Percentiles rank a stretch among this genome's conserved stretches.
phyloP scores from a whole-genome alignment of 2,113 vertebrate genomes.

The mouse (Mus musculus) region DNA sequence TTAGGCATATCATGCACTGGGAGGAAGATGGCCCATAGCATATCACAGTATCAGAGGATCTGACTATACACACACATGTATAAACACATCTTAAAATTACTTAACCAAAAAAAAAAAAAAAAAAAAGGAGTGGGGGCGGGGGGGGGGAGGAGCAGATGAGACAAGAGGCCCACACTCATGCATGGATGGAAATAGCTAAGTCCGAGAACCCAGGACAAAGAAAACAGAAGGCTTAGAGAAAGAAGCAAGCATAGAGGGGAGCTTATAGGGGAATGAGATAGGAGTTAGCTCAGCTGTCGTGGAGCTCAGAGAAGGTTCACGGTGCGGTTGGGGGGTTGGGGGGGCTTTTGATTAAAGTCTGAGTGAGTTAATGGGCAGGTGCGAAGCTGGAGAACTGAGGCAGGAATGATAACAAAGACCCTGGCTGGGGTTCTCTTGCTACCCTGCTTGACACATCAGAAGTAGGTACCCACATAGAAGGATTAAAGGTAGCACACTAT shows the following conservation, averaged over 20 bases:
- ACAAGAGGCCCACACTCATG: not conserved
- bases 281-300: not conserved
- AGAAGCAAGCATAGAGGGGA: not conserved
- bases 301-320: not conserved
- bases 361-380: constrained; percentile 6
- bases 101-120: not conserved
- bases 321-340: no score
- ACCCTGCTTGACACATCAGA: not conserved
- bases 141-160: not conserved
- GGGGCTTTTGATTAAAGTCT: not conserved
- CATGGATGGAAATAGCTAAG: not conserved
- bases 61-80: not conserved
- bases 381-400: not conserved
- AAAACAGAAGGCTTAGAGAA: constrained; percentile 15
- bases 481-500: not conserved
- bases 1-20: not conserved
- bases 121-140: not conserved
- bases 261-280: not conserved
- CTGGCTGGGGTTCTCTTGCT: constrained; percentile 52
- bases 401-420: not conserved
- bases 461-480: not conserved
- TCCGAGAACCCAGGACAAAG: constrained; percentile 38
- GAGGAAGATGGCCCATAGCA: not conserved
- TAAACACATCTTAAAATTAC: not conserved
- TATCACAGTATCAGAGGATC: not conserved